These are phyloP conservation scores for Drosophila nasuta DNA, from an alignment of 1,140 invertebrate genomes.

Conservation along the genomic window DNA sequence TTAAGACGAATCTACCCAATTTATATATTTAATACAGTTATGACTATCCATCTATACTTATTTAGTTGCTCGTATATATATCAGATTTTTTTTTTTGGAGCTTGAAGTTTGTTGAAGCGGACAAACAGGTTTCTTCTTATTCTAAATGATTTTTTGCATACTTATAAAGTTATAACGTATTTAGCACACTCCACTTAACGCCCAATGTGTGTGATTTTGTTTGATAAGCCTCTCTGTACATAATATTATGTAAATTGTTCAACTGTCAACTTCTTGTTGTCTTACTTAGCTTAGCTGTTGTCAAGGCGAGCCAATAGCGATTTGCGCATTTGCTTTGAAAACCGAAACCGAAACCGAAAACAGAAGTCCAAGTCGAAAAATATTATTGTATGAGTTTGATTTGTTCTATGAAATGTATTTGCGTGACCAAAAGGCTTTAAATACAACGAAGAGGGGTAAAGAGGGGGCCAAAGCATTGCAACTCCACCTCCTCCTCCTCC, in stretches of 20 bases:
- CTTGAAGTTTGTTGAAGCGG: constrained; percentile 17
- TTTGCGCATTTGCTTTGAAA: constrained; percentile 37
- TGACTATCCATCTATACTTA: not conserved
- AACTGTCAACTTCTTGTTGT: constrained; percentile 49
- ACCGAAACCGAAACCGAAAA: constrained; percentile 7
- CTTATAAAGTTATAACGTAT: constrained; percentile 43
- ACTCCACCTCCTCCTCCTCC: not conserved
- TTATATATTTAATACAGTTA: not conserved
- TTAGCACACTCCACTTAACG: constrained; percentile 71
- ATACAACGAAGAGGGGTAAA: constrained; percentile 4
- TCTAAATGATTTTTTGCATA: constrained; percentile 37
- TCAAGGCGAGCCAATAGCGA: constrained; percentile 51
- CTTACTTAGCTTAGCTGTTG: constrained; percentile 38
- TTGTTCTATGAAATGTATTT: constrained; percentile 16
- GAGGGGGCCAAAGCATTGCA: not conserved
- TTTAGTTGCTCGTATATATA: not conserved
- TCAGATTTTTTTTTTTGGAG: constrained; percentile 13
- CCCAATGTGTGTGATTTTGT: constrained; percentile 24
- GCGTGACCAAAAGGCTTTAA: constrained; percentile 31
- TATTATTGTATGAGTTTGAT: constrained; percentile 8
- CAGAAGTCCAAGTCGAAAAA: not conserved
- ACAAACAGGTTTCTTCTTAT: constrained; percentile 53
- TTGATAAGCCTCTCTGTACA: constrained; percentile 52
- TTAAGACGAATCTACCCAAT: constrained; percentile 2
- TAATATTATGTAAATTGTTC: constrained; percentile 60